Conservation (phyloP, 1,140 invertebrate species). For the Atta texana region DNA sequence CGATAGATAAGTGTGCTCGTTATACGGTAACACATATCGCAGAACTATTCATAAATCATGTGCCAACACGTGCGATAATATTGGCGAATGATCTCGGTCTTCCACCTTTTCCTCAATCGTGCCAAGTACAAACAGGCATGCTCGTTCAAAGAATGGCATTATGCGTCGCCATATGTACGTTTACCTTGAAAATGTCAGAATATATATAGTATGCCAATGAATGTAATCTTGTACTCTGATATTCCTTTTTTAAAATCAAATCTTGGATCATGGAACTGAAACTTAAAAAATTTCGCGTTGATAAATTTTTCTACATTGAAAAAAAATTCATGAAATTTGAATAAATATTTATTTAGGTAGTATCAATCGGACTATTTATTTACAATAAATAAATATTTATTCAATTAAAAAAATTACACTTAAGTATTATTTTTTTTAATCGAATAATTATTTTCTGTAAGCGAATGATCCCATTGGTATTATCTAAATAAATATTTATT, state of each 20-base stretch:
- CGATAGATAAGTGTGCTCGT: background rate
- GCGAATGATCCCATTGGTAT: too few relatives aligned
- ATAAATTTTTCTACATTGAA: too few relatives aligned
- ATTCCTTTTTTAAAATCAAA: background rate
- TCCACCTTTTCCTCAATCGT: constrained; percentile 10
- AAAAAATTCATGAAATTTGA: too few relatives aligned
- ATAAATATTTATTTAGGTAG: too few relatives aligned
- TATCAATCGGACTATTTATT: too few relatives aligned
- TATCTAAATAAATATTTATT: too few relatives aligned
- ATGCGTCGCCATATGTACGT: background rate
- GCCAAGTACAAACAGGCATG: background rate
- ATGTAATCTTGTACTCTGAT: constrained; percentile 2
- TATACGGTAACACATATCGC: background rate
- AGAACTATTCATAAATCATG: constrained; percentile 17
- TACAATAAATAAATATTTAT: too few relatives aligned
- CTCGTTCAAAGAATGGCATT: background rate
- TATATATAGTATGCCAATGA: background rate
- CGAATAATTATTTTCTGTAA: too few relatives aligned
- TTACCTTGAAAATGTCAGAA: constrained; percentile 6
- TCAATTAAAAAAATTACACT: too few relatives aligned
- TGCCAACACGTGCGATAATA: background rate
- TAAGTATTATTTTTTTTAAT: too few relatives aligned
- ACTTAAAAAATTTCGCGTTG: too few relatives aligned
- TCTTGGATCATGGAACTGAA: background rate
- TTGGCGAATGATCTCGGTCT: background rate